These are phyloP conservation scores for Trachelus tabidus DNA, from an alignment of 2,888 invertebrate species.

Conservation along the genomic window DNA sequence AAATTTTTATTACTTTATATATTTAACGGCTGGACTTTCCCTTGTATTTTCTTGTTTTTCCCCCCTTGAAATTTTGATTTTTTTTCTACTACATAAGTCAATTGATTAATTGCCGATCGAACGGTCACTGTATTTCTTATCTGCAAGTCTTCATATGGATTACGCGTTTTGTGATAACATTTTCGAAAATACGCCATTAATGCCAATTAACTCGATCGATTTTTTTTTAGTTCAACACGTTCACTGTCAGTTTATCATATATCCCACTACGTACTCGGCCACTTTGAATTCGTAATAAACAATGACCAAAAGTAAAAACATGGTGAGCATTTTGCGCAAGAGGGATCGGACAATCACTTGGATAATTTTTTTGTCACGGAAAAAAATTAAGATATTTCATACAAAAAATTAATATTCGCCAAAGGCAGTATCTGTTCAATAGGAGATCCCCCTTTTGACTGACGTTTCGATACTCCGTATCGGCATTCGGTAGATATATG, in stretches of 20 bases:
- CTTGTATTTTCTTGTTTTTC: not conserved
- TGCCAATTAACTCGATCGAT: no score
- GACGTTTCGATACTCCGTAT: slow-evolving; percentile 22
- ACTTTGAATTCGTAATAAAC: slow-evolving; percentile 29
- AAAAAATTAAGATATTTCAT: not conserved
- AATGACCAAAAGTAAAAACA: slow-evolving; percentile 22
- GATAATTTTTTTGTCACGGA: not conserved
- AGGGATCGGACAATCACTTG: not conserved
- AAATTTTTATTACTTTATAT: not conserved
- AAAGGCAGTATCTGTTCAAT: slow-evolving; percentile 16
- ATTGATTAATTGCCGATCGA: not conserved
- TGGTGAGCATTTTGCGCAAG: slow-evolving; percentile 15
- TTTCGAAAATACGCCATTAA: not conserved
- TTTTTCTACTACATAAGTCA: not conserved
- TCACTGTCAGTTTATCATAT: not conserved
- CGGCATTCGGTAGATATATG: slow-evolving; percentile 30
- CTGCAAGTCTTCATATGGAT: not conserved
- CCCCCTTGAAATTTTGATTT: not conserved
- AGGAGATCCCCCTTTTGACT: slow-evolving; percentile 31
- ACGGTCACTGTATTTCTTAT: not conserved
- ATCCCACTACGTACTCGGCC: slow-evolving; percentile 21
- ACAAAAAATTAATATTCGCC: not conserved
- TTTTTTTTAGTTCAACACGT: not conserved
- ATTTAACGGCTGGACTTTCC: not conserved
- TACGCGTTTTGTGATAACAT: not conserved